Evolutionary conservation across 2,888 invertebrate species (phyloP).

Genomic region (Linhomoeus sp.): DNA sequence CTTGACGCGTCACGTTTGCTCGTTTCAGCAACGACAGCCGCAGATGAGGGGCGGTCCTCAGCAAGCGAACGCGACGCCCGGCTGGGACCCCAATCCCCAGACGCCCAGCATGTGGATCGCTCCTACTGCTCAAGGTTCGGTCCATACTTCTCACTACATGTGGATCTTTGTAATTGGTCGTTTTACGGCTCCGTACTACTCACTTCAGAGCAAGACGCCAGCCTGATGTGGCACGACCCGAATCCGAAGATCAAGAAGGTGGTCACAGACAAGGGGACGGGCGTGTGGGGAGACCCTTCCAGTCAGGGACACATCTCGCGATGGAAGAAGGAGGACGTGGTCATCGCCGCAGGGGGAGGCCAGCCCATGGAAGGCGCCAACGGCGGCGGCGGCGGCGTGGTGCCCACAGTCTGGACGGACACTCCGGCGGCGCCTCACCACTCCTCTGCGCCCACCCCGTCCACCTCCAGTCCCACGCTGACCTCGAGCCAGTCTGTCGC

Average conservation of each 20-base stretch:
- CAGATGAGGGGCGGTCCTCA: too few relatives aligned
- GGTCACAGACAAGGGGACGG: constrained; percentile 14
- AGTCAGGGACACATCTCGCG: constrained; percentile 1
- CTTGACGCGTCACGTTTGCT: too few relatives aligned
- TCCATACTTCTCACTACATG: too few relatives aligned
- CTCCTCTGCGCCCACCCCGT: too few relatives aligned
- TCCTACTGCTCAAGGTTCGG: constrained; percentile 3
- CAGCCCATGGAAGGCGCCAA: neutral
- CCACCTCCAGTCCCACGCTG: too few relatives aligned
- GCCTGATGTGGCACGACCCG: constrained; percentile 17
- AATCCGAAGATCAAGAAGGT: constrained; percentile 12
- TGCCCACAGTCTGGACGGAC: too few relatives aligned
- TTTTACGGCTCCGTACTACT: neutral
- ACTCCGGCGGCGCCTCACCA: too few relatives aligned
- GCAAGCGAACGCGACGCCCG: too few relatives aligned
- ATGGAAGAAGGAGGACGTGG: neutral
- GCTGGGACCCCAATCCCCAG: constrained; percentile 9
- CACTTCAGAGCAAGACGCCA: constrained; percentile 7
- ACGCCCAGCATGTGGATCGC: constrained; percentile 9
- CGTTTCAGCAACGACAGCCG: too few relatives aligned
- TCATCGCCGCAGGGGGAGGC: neutral
- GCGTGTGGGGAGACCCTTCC: constrained; percentile 14
- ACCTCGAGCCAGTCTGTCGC: too few relatives aligned
- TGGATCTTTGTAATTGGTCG: neutral
- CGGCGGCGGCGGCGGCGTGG: neutral